Conservation (phyloP, 2,113 vertebrate species). For the Rhynchomys soricoides region DNA sequence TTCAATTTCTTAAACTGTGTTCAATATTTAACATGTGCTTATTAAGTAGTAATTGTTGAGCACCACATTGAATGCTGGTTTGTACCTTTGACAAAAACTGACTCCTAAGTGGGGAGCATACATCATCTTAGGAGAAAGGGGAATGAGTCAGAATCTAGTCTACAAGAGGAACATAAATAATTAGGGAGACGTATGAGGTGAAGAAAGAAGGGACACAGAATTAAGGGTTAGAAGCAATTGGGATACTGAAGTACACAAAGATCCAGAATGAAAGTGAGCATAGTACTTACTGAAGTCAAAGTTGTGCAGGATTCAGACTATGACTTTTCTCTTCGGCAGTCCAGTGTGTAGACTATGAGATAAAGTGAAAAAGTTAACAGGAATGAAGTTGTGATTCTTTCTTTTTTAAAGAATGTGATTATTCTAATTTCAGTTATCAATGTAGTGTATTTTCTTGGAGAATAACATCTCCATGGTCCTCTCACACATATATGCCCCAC, state of each 20-base stretch:
- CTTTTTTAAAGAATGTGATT: background rate
- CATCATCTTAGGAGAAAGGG: background rate
- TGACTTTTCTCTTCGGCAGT: fast-evolving
- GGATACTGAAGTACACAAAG: background rate
- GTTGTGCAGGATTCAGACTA: background rate
- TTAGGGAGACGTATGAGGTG: background rate
- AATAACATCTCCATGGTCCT: background rate
- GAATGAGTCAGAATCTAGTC: background rate
- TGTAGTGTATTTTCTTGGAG: background rate
- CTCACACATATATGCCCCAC: background rate
- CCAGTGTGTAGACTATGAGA: background rate
- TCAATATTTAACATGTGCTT: conserved; percentile 29
- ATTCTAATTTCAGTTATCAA: background rate
- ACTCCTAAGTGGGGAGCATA: background rate
- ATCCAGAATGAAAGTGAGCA: background rate
- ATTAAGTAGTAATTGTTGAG: background rate
- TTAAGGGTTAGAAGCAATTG: background rate
- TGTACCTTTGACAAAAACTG: background rate
- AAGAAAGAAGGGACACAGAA: background rate
- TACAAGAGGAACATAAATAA: background rate
- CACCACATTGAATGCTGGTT: background rate
- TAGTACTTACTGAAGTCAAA: background rate
- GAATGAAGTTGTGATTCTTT: background rate
- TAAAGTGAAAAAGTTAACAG: background rate
- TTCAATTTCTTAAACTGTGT: background rate